These are phyloP conservation scores for Limnephilus rhombicus DNA, from an alignment of 2,888 invertebrate genomes.

Conservation along the genomic window DNA sequence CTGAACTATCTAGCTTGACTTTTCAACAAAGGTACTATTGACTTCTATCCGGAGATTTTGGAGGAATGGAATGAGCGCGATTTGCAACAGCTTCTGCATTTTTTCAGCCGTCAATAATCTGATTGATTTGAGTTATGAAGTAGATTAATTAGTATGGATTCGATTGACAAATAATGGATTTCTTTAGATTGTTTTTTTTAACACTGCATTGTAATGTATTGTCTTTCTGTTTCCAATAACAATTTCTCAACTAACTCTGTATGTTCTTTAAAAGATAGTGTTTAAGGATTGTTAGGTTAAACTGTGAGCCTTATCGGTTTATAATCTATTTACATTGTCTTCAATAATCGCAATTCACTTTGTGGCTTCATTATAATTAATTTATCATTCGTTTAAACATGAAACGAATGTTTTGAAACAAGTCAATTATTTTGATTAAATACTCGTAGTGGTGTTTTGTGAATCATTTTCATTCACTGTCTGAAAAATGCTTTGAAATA, in stretches of 20 bases:
- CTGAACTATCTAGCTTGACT: neutral
- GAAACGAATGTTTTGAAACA: neutral
- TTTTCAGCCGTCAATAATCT: neutral
- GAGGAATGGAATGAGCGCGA: neutral
- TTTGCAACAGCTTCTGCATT: neutral
- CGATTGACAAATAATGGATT: neutral
- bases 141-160: neutral
- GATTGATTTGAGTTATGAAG: neutral
- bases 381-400: too few species aligned
- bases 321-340: neutral
- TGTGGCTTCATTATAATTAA: too few species aligned
- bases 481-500: neutral
- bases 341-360: too few species aligned
- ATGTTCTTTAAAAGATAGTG: neutral
- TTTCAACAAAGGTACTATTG: neutral
- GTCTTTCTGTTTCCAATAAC: neutral
- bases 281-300: neutral
- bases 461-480: too few species aligned
- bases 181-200: neutral
- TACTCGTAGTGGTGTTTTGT: too few species aligned
- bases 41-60: neutral
- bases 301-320: neutral
- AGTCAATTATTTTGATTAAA: too few species aligned
- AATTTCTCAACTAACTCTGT: neutral
- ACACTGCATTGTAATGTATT: neutral